Percentiles rank a stretch among this genome's conserved stretches.
Conservation (phyloP, 2,888 invertebrate genomes). For the Andrena haemorrhoa region DNA sequence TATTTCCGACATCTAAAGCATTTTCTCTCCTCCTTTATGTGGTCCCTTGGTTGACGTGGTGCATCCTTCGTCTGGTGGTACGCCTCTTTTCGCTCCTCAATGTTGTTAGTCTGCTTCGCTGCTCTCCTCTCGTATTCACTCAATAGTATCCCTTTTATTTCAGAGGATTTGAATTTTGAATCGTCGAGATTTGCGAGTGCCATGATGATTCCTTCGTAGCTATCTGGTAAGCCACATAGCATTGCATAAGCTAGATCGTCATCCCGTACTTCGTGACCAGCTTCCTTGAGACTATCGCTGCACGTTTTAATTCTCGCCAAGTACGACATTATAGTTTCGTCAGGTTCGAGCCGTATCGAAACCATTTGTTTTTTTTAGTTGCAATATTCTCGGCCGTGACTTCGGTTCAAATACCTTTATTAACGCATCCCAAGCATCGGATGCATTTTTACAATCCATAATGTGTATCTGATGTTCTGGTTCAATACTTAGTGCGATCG, state of each 20-base stretch:
- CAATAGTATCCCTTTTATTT: slow-evolving; percentile 33
- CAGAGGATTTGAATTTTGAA: slow-evolving; percentile 22
- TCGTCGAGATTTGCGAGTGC: slow-evolving; percentile 43
- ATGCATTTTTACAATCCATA: slow-evolving; percentile 27
- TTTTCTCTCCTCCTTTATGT: slow-evolving; percentile 18
- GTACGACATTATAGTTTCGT: slow-evolving; percentile 43
- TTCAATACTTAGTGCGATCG: slow-evolving; percentile 36
- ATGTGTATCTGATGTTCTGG: slow-evolving; percentile 32
- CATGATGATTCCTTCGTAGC: slow-evolving; percentile 40
- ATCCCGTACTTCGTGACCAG: slow-evolving; percentile 35
- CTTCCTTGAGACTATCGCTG: slow-evolving; percentile 38
- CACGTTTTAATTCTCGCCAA: slow-evolving; percentile 43
- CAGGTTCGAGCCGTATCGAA: slow-evolving; percentile 22
- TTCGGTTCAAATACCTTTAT: slow-evolving; percentile 40
- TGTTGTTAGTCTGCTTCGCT: slow-evolving; percentile 1
- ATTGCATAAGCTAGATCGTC: slow-evolving; percentile 45
- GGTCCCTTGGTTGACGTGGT: background rate
- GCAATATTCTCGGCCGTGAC: slow-evolving; percentile 40
- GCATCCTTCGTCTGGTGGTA: slow-evolving; percentile 8
- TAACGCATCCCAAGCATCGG: slow-evolving; percentile 30
- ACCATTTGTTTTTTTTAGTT: slow-evolving; percentile 41
- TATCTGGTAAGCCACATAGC: slow-evolving; percentile 26
- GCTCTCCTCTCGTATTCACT: slow-evolving; percentile 38
- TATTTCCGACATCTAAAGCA: slow-evolving; percentile 35
- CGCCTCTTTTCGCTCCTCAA: slow-evolving; percentile 11